phyloP scores from a whole-genome alignment of 1,140 invertebrate genomes.

The Teleogryllus occipitalis region DNA sequence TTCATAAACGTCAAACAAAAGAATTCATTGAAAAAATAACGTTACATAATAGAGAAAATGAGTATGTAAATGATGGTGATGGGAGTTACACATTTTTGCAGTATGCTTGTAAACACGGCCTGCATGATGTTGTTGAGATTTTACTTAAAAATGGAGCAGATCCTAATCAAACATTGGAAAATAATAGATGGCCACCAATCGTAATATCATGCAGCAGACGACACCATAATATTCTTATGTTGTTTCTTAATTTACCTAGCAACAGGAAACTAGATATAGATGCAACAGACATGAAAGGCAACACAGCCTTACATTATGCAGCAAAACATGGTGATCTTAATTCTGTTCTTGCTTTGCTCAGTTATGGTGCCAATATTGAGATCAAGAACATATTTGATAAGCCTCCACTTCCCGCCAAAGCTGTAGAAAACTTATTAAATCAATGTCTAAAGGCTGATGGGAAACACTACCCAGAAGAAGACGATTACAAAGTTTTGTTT shows the following conservation, averaged over 20 bases:
- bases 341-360: constrained; percentile 50
- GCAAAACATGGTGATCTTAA: constrained; percentile 53
- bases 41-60: not conserved
- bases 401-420: constrained; percentile 60
- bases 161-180: constrained; percentile 33
- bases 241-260: constrained; percentile 42
- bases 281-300: constrained; percentile 56
- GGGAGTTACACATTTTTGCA: constrained; percentile 47
- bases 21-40: constrained; percentile 9
- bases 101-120: constrained; percentile 50
- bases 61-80: constrained; percentile 32
- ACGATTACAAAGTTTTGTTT: constrained; percentile 59
- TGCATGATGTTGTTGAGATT: constrained; percentile 44
- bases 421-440: constrained; percentile 54
- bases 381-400: constrained; percentile 53
- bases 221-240: constrained; percentile 49
- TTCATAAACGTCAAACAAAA: not conserved
- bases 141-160: constrained; percentile 47
- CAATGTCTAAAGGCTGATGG: constrained; percentile 54
- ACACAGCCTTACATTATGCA: constrained; percentile 75
- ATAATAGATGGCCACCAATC: constrained; percentile 36
- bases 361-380: constrained; percentile 61
- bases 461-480: constrained; percentile 44
- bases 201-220: constrained; percentile 52
- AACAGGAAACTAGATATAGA: constrained; percentile 49